Evolutionary conservation across 1,140 invertebrate genomes (phyloP).

Genomic region (Atta cephalotes): DNA sequence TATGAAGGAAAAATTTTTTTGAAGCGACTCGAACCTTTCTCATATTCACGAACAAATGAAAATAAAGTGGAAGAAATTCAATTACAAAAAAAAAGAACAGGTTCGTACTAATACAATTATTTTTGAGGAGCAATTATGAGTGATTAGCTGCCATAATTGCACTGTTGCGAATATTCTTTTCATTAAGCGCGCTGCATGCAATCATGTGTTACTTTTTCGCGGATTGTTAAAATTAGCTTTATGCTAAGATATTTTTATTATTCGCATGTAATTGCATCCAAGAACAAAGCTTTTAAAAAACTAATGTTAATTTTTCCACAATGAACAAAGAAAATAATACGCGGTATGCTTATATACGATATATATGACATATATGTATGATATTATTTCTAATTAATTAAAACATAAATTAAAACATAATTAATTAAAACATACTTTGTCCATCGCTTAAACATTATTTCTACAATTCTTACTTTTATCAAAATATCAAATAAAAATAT

Average conservation of each 20-base stretch:
- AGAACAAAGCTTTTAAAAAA: background rate
- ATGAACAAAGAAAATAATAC: slow-evolving; percentile 14
- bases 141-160: background rate
- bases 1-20: background rate
- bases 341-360: background rate
- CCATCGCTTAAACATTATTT: slow-evolving; percentile 15
- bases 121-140: slow-evolving; percentile 9
- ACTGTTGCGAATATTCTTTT: slow-evolving; percentile 22
- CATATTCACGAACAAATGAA: background rate
- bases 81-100: background rate
- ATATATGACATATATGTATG: background rate
- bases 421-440: background rate
- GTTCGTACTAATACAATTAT: background rate
- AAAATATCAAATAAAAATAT: background rate
- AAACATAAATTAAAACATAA: background rate
- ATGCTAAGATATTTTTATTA: background rate
- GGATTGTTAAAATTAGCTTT: slow-evolving; percentile 34
- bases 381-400: background rate
- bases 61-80: background rate
- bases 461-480: background rate
- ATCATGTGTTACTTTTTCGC: background rate
- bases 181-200: background rate
- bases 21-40: background rate
- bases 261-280: background rate
- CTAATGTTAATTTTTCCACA: slow-evolving; percentile 3